phyloP scores from a whole-genome alignment of 1,140 invertebrate species.

The Rhynchophorus ferrugineus region DNA sequence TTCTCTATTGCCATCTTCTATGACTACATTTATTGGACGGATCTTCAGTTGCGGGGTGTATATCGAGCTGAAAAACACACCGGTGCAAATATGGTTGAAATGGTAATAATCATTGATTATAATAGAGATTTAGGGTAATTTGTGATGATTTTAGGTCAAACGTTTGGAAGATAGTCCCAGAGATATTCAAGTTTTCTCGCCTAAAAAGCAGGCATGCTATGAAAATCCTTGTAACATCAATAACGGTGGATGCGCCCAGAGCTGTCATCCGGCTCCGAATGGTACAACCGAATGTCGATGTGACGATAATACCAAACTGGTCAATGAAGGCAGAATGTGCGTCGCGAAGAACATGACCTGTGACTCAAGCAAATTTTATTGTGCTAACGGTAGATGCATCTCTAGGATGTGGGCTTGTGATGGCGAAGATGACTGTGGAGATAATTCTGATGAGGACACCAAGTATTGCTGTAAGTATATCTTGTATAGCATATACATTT shows the following conservation, averaged over 20 bases:
- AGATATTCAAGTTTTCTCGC: constrained; percentile 85
- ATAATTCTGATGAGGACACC: constrained; percentile 86
- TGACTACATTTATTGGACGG: constrained; percentile 96
- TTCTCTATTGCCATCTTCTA: constrained; percentile 90
- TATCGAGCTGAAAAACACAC: constrained; percentile 96
- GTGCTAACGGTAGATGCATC: constrained; percentile 91
- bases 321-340: constrained; percentile 89
- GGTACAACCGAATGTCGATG: constrained; percentile 80
- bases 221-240: constrained; percentile 82
- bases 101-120: constrained; percentile 60
- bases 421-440: constrained; percentile 90
- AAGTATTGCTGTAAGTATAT: constrained; percentile 75
- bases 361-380: constrained; percentile 84
- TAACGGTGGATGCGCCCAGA: constrained; percentile 94
- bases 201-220: constrained; percentile 69
- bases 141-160: constrained; percentile 42
- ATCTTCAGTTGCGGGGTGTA: constrained; percentile 87
- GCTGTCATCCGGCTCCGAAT: constrained; percentile 83
- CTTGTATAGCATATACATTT: background rate
- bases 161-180: constrained; percentile 82
- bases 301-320: constrained; percentile 75
- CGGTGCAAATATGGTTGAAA: constrained; percentile 87
- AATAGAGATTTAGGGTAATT: background rate
- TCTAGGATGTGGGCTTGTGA: constrained; percentile 95
- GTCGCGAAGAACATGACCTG: constrained; percentile 83